Conservation (phyloP, 2,797 vertebrate species). For the Sebastiscus albofasciatus region DNA sequence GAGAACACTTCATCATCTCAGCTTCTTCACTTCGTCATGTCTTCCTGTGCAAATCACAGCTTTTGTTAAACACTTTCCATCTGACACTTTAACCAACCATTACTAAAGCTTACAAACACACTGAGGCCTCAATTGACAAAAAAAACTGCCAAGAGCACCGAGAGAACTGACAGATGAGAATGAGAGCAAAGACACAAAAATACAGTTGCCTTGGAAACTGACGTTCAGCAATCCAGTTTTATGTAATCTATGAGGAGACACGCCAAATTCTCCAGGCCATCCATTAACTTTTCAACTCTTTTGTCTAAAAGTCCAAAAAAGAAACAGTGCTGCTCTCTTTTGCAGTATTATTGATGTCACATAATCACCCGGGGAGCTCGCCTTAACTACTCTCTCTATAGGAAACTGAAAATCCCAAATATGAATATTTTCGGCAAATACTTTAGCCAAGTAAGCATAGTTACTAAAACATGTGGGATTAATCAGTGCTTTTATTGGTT, state of each 20-base stretch:
- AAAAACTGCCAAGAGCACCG: constrained; percentile 17
- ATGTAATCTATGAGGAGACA: constrained; percentile 50
- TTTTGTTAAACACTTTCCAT: constrained; percentile 24
- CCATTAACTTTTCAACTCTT: constrained; percentile 60
- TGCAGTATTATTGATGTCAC: constrained; percentile 9
- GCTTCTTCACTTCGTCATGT: background rate
- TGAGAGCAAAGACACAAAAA: constrained; percentile 54
- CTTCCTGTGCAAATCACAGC: constrained; percentile 5
- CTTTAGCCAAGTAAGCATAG: background rate
- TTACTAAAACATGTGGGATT: background rate
- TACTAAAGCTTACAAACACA: constrained; percentile 32
- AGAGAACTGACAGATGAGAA: constrained; percentile 49
- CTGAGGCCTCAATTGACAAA: constrained; percentile 35
- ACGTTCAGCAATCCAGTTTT: constrained; percentile 56
- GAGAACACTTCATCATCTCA: constrained; percentile 16
- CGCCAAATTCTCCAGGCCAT: constrained; percentile 49
- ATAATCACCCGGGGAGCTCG: background rate
- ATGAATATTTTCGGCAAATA: background rate
- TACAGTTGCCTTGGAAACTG: constrained; percentile 75
- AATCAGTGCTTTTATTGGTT: background rate
- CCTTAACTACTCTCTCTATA: background rate
- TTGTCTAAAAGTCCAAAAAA: constrained; percentile 1
- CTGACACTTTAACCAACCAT: constrained; percentile 23
- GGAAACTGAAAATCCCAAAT: background rate
- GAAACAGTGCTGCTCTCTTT: constrained; percentile 3